A percentile compares a stretch with the other conserved stretches of the same genome.
Evolutionary conservation across 2,888 invertebrate species (phyloP).

Genomic region (Polyploca ridens): DNA sequence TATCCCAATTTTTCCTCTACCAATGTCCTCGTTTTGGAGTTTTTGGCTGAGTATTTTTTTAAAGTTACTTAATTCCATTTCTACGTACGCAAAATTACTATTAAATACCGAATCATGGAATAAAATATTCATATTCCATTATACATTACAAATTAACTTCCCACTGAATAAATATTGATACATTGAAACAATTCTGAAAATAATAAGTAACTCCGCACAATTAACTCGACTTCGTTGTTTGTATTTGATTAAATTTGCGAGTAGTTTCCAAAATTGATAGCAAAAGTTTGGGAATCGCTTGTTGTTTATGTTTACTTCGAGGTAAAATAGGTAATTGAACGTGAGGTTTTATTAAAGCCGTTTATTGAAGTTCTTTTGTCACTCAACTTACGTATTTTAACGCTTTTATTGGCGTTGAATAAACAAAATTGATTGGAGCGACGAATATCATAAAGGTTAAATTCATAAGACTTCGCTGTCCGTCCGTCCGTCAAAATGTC

Average conservation of each 20-base stretch:
- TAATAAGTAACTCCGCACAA: conserved; percentile 4
- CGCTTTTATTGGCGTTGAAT: neutral
- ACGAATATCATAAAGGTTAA: too few relatives aligned
- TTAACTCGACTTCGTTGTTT: neutral
- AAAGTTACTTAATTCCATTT: too few relatives aligned
- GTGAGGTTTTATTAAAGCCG: neutral
- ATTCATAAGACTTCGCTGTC: too few relatives aligned
- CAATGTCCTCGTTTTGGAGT: too few relatives aligned
- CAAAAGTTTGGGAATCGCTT: conserved; percentile 1
- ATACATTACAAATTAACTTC: neutral
- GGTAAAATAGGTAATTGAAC: conserved; percentile 2
- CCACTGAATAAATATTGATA: conserved; percentile 2
- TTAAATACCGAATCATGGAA: neutral
- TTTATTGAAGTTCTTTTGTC: neutral
- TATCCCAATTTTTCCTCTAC: too few relatives aligned
- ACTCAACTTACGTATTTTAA: neutral
- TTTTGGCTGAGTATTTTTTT: too few relatives aligned
- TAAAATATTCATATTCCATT: neutral
- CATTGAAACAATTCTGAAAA: neutral
- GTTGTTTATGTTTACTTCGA: neutral
- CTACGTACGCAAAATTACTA: too few relatives aligned
- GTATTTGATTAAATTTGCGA: neutral
- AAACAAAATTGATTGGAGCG: too few relatives aligned
- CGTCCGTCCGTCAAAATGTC: too few relatives aligned
- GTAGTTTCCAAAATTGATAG: conserved; percentile 6